These are phyloP conservation scores for Brachyhypopomus gauderio DNA, from an alignment of 2,113 vertebrate species.

Conservation along the genomic window DNA sequence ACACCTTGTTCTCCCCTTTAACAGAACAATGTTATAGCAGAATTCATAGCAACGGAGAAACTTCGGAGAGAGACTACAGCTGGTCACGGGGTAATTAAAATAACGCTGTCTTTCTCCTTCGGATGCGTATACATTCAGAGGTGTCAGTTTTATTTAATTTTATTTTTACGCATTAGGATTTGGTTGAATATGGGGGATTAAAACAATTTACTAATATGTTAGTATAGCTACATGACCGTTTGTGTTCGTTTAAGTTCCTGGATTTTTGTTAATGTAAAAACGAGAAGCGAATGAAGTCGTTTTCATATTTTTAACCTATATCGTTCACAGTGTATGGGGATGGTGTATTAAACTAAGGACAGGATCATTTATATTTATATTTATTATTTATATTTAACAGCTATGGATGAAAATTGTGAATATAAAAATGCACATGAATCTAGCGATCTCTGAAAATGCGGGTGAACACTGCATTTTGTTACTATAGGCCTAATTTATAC, in stretches of 20 bases:
- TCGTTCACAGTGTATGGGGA: background rate
- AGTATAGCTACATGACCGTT: too few species aligned
- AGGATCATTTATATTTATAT: background rate
- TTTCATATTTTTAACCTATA: background rate
- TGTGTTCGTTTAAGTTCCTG: background rate
- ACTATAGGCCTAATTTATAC: too few species aligned
- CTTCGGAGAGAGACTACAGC: too few species aligned
- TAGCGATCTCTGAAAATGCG: too few species aligned
- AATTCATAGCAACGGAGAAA: background rate
- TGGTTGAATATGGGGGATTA: too few species aligned
- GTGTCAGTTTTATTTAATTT: too few species aligned
- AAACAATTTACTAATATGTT: too few species aligned
- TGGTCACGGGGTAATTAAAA: background rate
- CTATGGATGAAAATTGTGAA: background rate
- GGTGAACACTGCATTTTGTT: too few species aligned
- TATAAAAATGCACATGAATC: background rate
- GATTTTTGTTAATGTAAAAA: background rate
- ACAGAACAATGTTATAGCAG: background rate
- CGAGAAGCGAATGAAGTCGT: background rate
- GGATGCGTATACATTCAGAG: too few species aligned
- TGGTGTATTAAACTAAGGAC: background rate
- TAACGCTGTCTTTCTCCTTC: too few species aligned
- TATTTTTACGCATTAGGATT: too few species aligned
- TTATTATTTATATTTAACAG: background rate
- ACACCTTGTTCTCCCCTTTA: background rate